Evolutionary conservation across 92 coral and sea anemone genomes (phyloP).

Genomic region (Porites evermanni): DNA sequence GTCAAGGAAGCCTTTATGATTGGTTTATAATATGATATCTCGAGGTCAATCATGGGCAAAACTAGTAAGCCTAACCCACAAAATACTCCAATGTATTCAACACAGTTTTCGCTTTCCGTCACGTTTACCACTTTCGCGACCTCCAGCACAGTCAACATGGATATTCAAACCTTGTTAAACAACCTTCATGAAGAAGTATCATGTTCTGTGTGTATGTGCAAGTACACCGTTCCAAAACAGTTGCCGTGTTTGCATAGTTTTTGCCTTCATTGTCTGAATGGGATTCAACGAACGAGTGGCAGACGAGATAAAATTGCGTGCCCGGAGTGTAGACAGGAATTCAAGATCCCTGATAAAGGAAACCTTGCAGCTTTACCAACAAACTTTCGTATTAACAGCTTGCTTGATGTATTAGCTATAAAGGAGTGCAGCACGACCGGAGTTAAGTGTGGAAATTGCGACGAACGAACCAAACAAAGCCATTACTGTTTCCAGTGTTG

Average conservation of each 20-base stretch:
- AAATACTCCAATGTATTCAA: no score
- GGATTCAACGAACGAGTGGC: neutral
- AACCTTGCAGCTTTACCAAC: neutral
- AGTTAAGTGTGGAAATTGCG: neutral
- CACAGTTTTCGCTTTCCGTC: no score
- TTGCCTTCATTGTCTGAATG: neutral
- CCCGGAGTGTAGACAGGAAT: neutral
- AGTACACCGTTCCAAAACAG: neutral
- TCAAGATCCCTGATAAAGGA: neutral
- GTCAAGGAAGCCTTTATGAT: no score
- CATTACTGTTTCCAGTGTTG: neutral
- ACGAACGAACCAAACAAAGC: neutral
- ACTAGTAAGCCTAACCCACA: no score
- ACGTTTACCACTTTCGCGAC: neutral
- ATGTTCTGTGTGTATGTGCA: neutral
- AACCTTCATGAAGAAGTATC: neutral
- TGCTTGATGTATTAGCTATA: neutral
- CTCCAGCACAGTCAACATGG: neutral
- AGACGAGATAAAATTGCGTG: neutral
- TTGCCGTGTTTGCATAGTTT: neutral
- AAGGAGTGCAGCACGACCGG: neutral
- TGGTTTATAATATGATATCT: no score
- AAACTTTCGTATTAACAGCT: neutral
- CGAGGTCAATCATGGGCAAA: no score
- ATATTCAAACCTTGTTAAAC: neutral